Conservation (phyloP, 2,113 vertebrate species). For the Ceyx margarethae region DNA sequence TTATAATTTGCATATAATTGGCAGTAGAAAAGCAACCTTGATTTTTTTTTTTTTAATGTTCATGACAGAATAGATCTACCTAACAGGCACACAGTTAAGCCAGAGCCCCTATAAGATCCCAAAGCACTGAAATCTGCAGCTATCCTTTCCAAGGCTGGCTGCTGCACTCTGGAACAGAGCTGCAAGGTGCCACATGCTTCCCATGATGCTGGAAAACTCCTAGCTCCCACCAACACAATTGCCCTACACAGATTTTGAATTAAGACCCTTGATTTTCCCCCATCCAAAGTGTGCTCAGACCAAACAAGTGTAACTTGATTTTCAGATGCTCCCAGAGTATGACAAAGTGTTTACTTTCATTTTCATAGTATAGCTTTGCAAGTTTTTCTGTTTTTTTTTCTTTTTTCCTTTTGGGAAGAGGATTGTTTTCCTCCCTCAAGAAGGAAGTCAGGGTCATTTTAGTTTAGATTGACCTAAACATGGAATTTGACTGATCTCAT, state of each 20-base stretch:
- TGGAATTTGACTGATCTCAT: not conserved
- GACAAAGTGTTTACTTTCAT: not conserved
- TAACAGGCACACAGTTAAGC: not conserved
- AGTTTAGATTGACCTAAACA: not conserved
- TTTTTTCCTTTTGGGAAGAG: not conserved
- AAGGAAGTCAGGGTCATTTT: not conserved
- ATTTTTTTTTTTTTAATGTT: not conserved
- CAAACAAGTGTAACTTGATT: not conserved
- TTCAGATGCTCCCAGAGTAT: not conserved
- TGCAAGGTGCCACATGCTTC: accelerated
- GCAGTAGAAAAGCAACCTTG: not conserved
- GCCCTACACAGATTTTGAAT: not conserved
- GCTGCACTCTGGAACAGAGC: not conserved
- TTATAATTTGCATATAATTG: not conserved
- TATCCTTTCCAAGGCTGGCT: not conserved
- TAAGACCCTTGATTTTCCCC: not conserved
- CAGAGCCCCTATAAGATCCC: accelerated
- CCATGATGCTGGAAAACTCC: not conserved
- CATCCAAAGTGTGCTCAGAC: not conserved
- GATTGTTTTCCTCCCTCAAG: not conserved
- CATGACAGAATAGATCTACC: not conserved
- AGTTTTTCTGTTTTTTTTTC: not conserved
- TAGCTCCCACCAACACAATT: not conserved
- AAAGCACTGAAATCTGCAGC: not conserved
- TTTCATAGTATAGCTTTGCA: not conserved